These are phyloP conservation scores for Psophia crepitans DNA, from an alignment of 2,113 vertebrate genomes.

Conservation along the genomic window DNA sequence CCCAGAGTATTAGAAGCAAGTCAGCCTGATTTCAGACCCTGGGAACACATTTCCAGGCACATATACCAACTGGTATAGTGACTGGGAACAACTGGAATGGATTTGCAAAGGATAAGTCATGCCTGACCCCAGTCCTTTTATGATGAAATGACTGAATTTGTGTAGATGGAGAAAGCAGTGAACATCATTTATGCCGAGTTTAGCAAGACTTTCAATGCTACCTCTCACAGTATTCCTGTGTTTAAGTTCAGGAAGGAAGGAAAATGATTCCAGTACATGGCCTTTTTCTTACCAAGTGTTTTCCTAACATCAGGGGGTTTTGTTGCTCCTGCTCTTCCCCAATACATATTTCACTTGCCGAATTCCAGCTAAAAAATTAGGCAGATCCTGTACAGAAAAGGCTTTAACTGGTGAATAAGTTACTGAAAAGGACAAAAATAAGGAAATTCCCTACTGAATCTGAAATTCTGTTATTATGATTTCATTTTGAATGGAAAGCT, in stretches of 20 bases:
- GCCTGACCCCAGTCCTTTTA: neutral
- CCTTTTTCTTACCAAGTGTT: neutral
- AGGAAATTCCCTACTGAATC: neutral
- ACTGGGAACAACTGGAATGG: neutral
- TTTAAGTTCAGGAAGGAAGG: neutral
- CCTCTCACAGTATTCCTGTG: neutral
- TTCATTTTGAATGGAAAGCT: neutral
- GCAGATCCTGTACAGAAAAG: slow-evolving; percentile 17
- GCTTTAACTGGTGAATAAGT: slow-evolving; percentile 40
- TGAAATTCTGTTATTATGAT: neutral
- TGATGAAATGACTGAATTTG: neutral
- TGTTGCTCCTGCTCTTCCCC: neutral
- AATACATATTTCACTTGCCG: neutral
- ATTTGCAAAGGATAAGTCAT: neutral
- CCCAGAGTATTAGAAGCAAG: neutral
- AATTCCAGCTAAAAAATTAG: slow-evolving; percentile 49
- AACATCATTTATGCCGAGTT: neutral
- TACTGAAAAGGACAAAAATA: slow-evolving; percentile 24
- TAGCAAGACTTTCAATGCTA: neutral
- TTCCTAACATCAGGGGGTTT: neutral
- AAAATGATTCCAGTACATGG: neutral
- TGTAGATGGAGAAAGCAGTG: neutral
- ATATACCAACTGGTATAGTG: neutral
- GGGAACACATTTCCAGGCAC: too few species aligned
- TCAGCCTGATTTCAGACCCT: neutral